These are phyloP conservation scores for Athalia circularis DNA, from an alignment of 2,888 invertebrate genomes.

Conservation along the genomic window DNA sequence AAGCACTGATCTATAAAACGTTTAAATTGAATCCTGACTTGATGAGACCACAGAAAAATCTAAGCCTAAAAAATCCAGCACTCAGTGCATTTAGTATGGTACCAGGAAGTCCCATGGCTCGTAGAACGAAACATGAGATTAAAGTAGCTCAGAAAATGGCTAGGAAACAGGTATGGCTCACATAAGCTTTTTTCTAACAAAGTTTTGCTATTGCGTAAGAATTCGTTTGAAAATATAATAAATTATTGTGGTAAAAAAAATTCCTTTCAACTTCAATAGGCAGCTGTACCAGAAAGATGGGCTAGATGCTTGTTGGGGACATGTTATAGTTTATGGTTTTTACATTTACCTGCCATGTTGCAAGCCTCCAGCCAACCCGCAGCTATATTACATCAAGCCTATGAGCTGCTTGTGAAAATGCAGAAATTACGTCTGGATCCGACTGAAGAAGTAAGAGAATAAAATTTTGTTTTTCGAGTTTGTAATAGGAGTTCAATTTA, in stretches of 20 bases:
- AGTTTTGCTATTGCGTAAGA: conserved; percentile 22
- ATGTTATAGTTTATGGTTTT: conserved; percentile 96
- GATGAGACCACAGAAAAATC: conserved; percentile 73
- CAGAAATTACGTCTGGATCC: conserved; percentile 88
- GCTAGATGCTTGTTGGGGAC: conserved; percentile 92
- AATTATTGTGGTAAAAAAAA: neutral
- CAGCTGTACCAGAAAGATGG: conserved; percentile 90
- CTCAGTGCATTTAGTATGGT: conserved; percentile 71
- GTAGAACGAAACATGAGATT: conserved; percentile 96
- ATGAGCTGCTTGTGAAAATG: conserved; percentile 91
- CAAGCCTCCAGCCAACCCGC: conserved; percentile 76
- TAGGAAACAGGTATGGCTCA: conserved; percentile 73
- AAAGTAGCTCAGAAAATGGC: conserved; percentile 91
- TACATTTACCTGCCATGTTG: conserved; percentile 93
- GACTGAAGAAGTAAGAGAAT: conserved; percentile 86
- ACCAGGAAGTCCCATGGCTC: conserved; percentile 93
- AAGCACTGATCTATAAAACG: conserved; percentile 75
- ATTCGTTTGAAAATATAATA: conserved; percentile 16
- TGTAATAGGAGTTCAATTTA: neutral
- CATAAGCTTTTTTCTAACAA: neutral
- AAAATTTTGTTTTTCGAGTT: conserved; percentile 30
- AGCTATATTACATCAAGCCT: conserved; percentile 78
- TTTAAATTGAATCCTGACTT: conserved; percentile 81
- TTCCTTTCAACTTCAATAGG: conserved; percentile 64
- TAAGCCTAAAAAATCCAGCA: conserved; percentile 66